Percentiles rank a stretch among this genome's conserved stretches.
Conservation (phyloP, 2,797 vertebrate species). For the Catamblyrhynchus diadema region DNA sequence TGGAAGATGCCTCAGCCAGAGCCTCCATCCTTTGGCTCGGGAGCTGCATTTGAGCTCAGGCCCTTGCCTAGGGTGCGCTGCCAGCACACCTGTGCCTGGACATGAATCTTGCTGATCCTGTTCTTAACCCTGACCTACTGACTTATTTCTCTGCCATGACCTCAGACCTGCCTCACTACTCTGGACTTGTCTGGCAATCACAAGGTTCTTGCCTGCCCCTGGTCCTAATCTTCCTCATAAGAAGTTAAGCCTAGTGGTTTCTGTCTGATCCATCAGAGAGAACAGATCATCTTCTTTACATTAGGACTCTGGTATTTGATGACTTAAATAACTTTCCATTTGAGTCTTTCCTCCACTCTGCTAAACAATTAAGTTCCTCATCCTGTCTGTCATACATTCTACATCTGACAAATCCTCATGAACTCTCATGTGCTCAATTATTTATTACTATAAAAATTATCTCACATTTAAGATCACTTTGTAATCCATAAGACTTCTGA, state of each 20-base stretch:
- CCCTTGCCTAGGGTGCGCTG: not conserved
- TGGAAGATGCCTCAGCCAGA: not conserved
- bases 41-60: not conserved
- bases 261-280: not conserved
- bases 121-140: not conserved
- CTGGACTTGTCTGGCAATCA: not conserved
- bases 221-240: not conserved
- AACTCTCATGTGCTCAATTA: not conserved
- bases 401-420: not conserved
- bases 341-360: not conserved
- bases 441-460: not conserved
- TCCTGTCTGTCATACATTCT: not conserved
- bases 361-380: not conserved
- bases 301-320: not conserved
- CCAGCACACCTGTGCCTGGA: not conserved
- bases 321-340: not conserved
- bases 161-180: not conserved
- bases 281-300: not conserved
- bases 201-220: not conserved
- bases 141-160: not conserved
- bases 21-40: not conserved
- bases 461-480: not conserved
- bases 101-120: not conserved
- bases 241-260: not conserved
- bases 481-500: not conserved